Evolutionary conservation across 2,888 invertebrate species (phyloP), one percentile per base, ranked within the genome.

Genomic region (Miltochrista miniata): DNA sequence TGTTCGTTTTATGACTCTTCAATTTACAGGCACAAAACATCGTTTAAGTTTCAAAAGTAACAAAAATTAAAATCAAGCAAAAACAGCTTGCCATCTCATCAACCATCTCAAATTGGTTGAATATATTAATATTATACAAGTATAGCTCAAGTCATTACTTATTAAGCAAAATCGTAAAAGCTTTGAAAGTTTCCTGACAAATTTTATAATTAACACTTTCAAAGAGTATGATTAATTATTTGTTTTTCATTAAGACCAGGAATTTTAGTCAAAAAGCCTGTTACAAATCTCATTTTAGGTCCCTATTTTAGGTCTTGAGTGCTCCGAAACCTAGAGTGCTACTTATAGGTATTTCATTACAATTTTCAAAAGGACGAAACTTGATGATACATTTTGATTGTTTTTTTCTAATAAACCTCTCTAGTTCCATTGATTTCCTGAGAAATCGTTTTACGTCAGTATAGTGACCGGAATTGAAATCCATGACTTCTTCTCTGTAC

Each of bases 191-290:
- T 34, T 59, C 52, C 54, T 52, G 66, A 66, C 66, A 59, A 64
- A 66, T 66, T 65, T 55, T 57, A 60, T 66, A 55, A 64, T 59
- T 54, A 64, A 57, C 51, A 49, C 49, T 40, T 62, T 51, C 50
- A 59, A 62, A 60, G 59, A 57, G 8, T 15, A 50, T 64, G 54
- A 64, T 64, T 65, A 64, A 64, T 64, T 61, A 59, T 51, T 30
- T 4, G 36, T 10, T 14, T 59, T 48, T 41, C 37, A 33, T 30
- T 37, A 41, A 15, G 14, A 36, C 10, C 13, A 14, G 11, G 15
- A 29, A 49, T 24, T 53, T 24, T 40, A 39, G 51, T 51, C 45
- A 53, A 58, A 61, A 48, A 39, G 61, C 51, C 39, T 53, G 33
- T 42, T 37, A 11, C 12, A 14, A 15, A 15, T 10, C 36, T 15